Percentiles rank a stretch among this genome's conserved stretches.
Evolutionary conservation across 2,797 vertebrate species (phyloP).

Genomic region (Myotis pilosus): DNA sequence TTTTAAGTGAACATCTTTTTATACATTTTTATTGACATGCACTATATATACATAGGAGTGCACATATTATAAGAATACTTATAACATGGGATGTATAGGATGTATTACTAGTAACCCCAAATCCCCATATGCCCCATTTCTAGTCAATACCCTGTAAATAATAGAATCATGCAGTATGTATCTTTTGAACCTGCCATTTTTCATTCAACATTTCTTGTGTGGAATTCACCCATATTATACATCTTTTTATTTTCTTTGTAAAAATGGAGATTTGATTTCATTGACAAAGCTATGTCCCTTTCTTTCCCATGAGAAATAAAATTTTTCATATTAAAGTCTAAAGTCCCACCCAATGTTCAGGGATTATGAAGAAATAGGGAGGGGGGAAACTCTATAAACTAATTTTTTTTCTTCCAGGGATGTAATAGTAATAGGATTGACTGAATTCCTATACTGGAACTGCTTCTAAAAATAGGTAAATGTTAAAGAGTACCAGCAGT

Average conservation of each 20-base stretch:
- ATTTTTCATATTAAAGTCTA: conserved; percentile 12
- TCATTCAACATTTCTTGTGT: neutral
- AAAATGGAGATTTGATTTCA: neutral
- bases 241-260: neutral
- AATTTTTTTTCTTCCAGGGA: neutral
- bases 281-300: neutral
- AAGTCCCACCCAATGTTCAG: conserved; percentile 29
- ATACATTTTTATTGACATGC: neutral
- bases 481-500: neutral
- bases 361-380: neutral
- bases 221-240: neutral
- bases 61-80: neutral
- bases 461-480: neutral
- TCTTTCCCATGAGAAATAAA: neutral
- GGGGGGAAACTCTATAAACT: neutral
- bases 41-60: neutral
- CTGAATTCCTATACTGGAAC: neutral
- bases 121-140: neutral
- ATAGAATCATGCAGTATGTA: neutral
- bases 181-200: neutral
- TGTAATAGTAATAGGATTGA: neutral
- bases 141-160: neutral
- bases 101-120: neutral
- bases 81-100: neutral
- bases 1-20: neutral